phyloP scores from a whole-genome alignment of 2,797 vertebrate species.

The Pangasius larnaudii region DNA sequence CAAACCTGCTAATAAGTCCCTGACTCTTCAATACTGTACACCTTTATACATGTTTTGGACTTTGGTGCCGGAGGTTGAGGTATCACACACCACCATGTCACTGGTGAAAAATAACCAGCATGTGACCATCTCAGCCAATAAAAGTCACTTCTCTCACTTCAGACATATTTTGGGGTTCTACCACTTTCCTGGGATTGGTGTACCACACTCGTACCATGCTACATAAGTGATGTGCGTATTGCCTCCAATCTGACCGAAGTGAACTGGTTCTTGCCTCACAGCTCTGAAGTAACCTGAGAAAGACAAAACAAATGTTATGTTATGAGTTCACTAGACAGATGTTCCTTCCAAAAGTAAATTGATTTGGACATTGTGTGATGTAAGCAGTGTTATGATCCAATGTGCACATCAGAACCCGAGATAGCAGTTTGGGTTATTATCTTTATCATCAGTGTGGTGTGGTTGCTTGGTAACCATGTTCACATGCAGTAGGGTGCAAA shows the following conservation, averaged over 20 bases:
- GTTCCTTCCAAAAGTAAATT: not conserved
- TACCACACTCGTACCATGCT: conserved; percentile 96
- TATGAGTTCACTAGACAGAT: not conserved
- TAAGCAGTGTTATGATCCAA: not conserved
- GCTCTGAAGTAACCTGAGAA: conserved; percentile 90
- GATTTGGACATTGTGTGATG: not conserved
- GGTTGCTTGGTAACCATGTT: not conserved
- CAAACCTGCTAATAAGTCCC: conserved; percentile 76
- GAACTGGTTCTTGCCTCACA: conserved; percentile 91
- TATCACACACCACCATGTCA: conserved; percentile 47
- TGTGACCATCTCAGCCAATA: conserved; percentile 53
- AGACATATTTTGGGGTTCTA: conserved; percentile 65
- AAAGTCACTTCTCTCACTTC: conserved; percentile 29
- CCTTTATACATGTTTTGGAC: conserved; percentile 74
- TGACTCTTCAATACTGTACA: conserved; percentile 73
- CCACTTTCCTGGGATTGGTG: conserved; percentile 95
- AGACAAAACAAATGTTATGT: not conserved
- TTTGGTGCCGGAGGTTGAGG: conserved; percentile 58
- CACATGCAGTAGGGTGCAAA: not conserved
- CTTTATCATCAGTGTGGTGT: not conserved
- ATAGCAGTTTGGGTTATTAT: not conserved
- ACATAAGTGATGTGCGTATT: conserved; percentile 89
- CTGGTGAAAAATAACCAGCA: conserved; percentile 39
- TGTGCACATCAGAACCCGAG: not conserved
- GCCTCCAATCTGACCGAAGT: conserved; percentile 90